These are phyloP conservation scores for Blastobasis lacticolella DNA, from an alignment of 2,888 invertebrate species.

Conservation along the genomic window DNA sequence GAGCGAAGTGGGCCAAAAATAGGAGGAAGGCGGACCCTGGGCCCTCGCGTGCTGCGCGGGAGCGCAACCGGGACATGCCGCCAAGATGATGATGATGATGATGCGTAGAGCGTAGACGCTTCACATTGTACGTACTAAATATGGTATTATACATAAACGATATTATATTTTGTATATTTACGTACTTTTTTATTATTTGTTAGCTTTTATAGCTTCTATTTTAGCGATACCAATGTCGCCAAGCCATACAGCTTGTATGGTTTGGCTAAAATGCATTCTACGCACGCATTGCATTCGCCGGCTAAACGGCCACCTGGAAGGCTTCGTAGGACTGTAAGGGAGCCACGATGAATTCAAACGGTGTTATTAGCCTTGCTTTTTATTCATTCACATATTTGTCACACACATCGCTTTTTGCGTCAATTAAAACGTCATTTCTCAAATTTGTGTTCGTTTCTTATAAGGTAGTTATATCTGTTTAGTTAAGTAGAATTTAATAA, in stretches of 20 bases:
- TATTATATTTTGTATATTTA: neutral
- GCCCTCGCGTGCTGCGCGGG: no score
- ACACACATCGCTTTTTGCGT: neutral
- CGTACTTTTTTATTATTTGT: conserved; percentile 17
- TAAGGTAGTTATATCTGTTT: no score
- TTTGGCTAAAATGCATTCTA: conserved; percentile 17
- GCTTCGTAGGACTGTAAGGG: conserved; percentile 12
- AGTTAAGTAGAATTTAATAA: no score
- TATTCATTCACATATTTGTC: conserved; percentile 1
- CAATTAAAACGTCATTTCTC: no score
- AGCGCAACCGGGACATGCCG: no score
- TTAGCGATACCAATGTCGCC: conserved; percentile 8
- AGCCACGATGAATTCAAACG: conserved; percentile 6
- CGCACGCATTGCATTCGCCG: conserved; percentile 49
- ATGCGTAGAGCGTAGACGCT: conserved; percentile 51
- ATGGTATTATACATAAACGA: neutral
- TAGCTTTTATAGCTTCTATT: conserved; percentile 30
- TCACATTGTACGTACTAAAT: conserved; percentile 26
- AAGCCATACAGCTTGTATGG: neutral
- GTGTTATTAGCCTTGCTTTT: conserved; percentile 30
- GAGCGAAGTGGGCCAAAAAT: no score
- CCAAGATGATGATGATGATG: no score
- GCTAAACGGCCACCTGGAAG: conserved; percentile 43
- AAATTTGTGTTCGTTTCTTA: no score
- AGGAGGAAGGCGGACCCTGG: no score